Percentiles rank a stretch among this genome's conserved stretches.
Conservation (phyloP, 53 echinoderm and acorn worm species). For the Echinometra lucunter region DNA sequence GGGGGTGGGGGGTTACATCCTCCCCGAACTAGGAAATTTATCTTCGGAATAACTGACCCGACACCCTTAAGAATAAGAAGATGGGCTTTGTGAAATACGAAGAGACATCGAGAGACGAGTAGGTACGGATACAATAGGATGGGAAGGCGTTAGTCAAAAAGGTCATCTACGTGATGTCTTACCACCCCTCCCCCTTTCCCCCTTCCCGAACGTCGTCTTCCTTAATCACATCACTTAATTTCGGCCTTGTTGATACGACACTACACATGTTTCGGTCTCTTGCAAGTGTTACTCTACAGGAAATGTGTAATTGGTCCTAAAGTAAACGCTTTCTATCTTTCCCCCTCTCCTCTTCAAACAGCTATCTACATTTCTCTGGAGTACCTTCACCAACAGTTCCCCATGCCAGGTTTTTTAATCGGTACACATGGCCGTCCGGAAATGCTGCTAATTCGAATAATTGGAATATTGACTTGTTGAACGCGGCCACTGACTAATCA, state of each 20-base stretch:
- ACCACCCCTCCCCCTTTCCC: not conserved
- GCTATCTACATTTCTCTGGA: not conserved
- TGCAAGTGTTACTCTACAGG: constrained; percentile 60
- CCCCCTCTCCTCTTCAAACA: not conserved
- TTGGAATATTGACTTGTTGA: constrained; percentile 69
- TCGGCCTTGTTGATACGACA: constrained; percentile 55
- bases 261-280: constrained; percentile 44
- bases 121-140: not conserved
- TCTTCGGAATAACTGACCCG: not conserved
- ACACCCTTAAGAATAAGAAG: not conserved
- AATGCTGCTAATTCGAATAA: constrained; percentile 67
- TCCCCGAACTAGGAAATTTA: not conserved
- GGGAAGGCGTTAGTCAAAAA: constrained; percentile 8
- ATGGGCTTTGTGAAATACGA: not conserved
- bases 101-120: not conserved
- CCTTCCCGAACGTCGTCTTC: not conserved
- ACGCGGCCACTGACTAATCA: constrained; percentile 65
- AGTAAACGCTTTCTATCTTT: constrained; percentile 51
- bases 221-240: constrained; percentile 41
- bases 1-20: not conserved
- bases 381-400: not conserved
- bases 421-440: constrained; percentile 62
- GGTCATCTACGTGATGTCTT: not conserved
- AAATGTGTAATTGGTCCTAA: constrained; percentile 67
- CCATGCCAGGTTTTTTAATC: constrained; percentile 67